Conservation (phyloP, 2,797 vertebrate genomes). For the Rhinatrema bivittatum region DNA sequence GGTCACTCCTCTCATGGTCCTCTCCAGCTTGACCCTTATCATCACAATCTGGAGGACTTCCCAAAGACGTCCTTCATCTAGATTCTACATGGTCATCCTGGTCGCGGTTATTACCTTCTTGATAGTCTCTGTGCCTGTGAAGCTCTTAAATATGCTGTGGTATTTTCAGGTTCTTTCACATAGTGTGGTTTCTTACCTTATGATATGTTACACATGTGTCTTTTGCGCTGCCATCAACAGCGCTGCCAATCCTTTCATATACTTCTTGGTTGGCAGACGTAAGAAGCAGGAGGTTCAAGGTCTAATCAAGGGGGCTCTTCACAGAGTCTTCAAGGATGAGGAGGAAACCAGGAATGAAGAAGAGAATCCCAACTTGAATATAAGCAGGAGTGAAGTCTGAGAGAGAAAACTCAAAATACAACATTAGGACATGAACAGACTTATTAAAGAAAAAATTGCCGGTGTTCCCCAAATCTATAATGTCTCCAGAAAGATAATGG, state of each 20-base stretch:
- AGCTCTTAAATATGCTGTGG: not conserved
- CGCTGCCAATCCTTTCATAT: not conserved
- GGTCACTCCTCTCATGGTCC: not conserved
- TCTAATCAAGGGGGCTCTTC: not conserved
- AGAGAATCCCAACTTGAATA: not conserved
- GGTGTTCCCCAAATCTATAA: no score
- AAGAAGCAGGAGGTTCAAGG: not conserved
- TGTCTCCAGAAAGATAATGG: no score
- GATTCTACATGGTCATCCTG: not conserved
- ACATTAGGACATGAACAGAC: no score
- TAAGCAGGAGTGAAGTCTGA: no score
- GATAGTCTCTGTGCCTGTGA: not conserved
- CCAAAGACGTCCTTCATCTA: not conserved
- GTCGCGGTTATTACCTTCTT: not conserved
- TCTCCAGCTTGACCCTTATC: not conserved
- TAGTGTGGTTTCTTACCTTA: not conserved
- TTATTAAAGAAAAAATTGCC: no score
- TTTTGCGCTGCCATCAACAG: not conserved
- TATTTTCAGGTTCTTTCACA: not conserved
- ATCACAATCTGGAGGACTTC: constrained; percentile 5
- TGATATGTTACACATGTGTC: no score
- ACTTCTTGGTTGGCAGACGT: constrained; percentile 1
- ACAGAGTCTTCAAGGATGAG: not conserved
- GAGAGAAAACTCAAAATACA: no score
- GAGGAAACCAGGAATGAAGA: not conserved